Conservation (phyloP, 2,888 invertebrate species). For the Diloba caeruleocephala region DNA sequence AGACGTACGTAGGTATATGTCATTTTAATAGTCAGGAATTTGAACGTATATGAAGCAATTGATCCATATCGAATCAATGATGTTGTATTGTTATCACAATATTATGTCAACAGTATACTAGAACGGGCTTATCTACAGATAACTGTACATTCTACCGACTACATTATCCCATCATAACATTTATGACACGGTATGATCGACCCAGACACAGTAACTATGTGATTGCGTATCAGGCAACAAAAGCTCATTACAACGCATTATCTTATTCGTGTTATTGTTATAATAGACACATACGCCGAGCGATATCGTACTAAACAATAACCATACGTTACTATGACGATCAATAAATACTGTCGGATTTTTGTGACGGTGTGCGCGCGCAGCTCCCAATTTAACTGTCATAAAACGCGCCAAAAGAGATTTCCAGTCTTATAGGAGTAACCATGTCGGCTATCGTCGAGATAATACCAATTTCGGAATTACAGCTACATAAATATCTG, state of each 20-base stretch:
- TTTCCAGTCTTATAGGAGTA: too few species aligned
- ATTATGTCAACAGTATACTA: too few species aligned
- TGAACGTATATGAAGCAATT: too few species aligned
- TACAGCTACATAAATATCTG: too few species aligned
- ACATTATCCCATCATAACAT: constrained; percentile 22
- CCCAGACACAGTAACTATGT: constrained; percentile 11
- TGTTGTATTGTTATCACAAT: too few species aligned
- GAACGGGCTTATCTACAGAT: background rate
- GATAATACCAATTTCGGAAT: too few species aligned
- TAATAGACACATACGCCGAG: constrained; percentile 15
- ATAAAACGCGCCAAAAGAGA: background rate
- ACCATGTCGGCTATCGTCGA: too few species aligned
- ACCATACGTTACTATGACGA: constrained; percentile 2
- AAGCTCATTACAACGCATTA: constrained; percentile 35
- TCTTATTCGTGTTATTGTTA: constrained; percentile 21
- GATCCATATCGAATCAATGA: too few species aligned
- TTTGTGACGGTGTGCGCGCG: background rate
- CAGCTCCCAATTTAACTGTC: constrained; percentile 2
- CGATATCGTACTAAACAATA: constrained; percentile 15
- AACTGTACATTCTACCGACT: background rate
- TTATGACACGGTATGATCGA: constrained; percentile 36
- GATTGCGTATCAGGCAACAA: constrained; percentile 23
- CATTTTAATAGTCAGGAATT: too few species aligned
- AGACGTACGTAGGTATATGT: too few species aligned
- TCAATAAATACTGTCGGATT: constrained; percentile 4